Conservation (phyloP, 2,888 invertebrate genomes). For the Stenodema calcarata region DNA sequence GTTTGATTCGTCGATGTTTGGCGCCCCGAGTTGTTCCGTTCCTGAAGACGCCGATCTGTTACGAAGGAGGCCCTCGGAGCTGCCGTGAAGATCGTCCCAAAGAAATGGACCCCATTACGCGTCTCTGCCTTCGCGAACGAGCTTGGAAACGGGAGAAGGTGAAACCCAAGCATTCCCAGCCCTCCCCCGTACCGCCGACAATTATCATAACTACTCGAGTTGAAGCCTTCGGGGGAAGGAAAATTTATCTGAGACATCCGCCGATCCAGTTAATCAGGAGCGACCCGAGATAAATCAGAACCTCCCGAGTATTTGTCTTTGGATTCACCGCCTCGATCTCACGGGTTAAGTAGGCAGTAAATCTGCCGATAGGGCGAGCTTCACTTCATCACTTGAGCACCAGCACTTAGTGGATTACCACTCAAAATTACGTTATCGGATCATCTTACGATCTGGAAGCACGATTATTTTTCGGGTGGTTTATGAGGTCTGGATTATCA, state of each 20-base stretch:
- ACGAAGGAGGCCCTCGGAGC: background rate
- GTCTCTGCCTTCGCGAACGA: background rate
- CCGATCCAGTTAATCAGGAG: slow-evolving; percentile 37
- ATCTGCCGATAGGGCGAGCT: slow-evolving; percentile 34
- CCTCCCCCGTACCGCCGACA: background rate
- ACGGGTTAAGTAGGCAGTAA: slow-evolving; percentile 39
- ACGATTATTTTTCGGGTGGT: slow-evolving; percentile 7
- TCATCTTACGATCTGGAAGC: slow-evolving; percentile 16
- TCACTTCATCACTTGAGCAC: slow-evolving; percentile 32
- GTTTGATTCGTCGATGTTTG: no score
- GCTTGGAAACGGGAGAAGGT: background rate
- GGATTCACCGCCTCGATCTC: slow-evolving; percentile 36
- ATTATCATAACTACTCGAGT: slow-evolving; percentile 33
- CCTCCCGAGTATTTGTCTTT: slow-evolving; percentile 30
- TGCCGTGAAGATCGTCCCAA: background rate
- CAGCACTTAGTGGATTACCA: background rate
- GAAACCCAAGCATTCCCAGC: background rate
- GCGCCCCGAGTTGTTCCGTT: no score
- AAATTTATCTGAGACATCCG: slow-evolving; percentile 29
- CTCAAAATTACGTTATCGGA: slow-evolving; percentile 35
- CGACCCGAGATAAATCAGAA: slow-evolving; percentile 40
- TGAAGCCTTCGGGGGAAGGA: background rate
- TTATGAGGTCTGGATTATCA: background rate
- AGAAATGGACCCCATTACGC: background rate
- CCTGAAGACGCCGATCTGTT: background rate